Conservation (phyloP, 2,797 vertebrate species). For the Chelmon rostratus region DNA sequence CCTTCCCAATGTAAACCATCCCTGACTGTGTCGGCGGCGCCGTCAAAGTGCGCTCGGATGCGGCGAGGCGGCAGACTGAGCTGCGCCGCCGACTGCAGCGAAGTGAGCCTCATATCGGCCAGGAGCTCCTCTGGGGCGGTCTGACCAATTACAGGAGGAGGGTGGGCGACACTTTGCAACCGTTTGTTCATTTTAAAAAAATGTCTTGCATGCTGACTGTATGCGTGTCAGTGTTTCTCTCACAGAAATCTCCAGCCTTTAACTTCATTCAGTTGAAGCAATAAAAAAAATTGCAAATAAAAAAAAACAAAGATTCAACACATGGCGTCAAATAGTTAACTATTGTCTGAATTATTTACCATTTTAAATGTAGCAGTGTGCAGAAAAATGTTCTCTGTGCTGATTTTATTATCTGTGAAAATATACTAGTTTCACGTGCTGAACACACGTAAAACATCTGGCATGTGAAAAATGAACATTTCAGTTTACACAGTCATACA, state of each 20-base stretch:
- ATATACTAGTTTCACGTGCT: too few relatives aligned
- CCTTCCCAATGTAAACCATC: not conserved
- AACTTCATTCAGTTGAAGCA: too few relatives aligned
- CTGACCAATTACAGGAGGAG: constrained; percentile 54
- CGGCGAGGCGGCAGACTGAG: constrained; percentile 46
- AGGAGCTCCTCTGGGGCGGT: constrained; percentile 33
- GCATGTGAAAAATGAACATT: too few relatives aligned
- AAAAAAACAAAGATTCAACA: too few relatives aligned
- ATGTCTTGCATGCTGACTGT: not conserved
- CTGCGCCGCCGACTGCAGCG: constrained; percentile 54
- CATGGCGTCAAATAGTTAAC: too few relatives aligned
- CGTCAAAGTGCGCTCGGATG: constrained; percentile 24
- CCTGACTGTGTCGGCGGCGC: not conserved
- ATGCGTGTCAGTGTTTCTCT: not conserved
- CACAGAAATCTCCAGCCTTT: too few relatives aligned
- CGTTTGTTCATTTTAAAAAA: not conserved
- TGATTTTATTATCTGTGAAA: not conserved
- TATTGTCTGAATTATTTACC: not conserved
- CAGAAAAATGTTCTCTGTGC: not conserved
- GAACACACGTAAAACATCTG: too few relatives aligned
- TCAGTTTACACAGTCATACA: too few relatives aligned
- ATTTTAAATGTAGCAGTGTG: not conserved
- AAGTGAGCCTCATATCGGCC: constrained; percentile 45
- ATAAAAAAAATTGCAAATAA: too few relatives aligned
- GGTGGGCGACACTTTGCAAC: not conserved